Evolutionary conservation across 2,113 vertebrate species (phyloP), one percentile per base, ranked within the genome.

Genomic region (Gymnarchus niloticus): DNA sequence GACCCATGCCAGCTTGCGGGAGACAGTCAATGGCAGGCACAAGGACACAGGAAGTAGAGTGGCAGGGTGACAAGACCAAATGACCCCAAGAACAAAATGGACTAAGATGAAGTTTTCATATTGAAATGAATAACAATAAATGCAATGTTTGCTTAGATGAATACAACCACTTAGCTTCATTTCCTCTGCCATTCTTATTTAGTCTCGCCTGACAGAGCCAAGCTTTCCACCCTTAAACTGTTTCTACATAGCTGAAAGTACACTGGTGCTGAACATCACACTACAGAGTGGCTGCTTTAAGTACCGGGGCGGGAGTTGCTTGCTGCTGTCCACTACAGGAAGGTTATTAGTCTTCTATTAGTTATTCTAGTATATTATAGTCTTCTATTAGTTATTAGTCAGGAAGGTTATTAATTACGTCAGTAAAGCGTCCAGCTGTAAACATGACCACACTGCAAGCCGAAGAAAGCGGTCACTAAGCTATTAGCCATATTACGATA

Each of bases 1-100:
- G 96, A 28, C 97, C 97, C 98, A 99, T 98, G 87, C 84, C 93
- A 85, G 17, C 65, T 83, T 61, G 19, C 73, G 12, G 33, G 69
- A 14, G 28, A 83, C 33, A 1, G 49, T 10, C 12, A 33, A n/a
- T 6, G 49, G n/a, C 80, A 57, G 54, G 33, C 1, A 37, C 2
- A 44, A 23, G 19, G 54, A 19, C 33, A 25, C 54, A 1, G 21
- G 33, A 85, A 78, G 0, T 17, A 44, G 9, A 77, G 28, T 17
- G 10, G 19, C 6, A 33, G 46, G 25, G 19, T 14, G 25, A 46
- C 25, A 12, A n/a, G 7, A 10, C 21, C 6, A 65, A 9, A n/a
- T 37, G 19, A 19, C 54, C 6, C 21, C 33, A 51, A 65, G 44
- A n/a, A 85, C 2, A 56, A 8, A 28, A 4, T 25, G 33, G 8